Evolutionary conservation across 1,140 invertebrate genomes (phyloP), one percentile per base, ranked within the genome.

Genomic region (Thrips palmi): DNA sequence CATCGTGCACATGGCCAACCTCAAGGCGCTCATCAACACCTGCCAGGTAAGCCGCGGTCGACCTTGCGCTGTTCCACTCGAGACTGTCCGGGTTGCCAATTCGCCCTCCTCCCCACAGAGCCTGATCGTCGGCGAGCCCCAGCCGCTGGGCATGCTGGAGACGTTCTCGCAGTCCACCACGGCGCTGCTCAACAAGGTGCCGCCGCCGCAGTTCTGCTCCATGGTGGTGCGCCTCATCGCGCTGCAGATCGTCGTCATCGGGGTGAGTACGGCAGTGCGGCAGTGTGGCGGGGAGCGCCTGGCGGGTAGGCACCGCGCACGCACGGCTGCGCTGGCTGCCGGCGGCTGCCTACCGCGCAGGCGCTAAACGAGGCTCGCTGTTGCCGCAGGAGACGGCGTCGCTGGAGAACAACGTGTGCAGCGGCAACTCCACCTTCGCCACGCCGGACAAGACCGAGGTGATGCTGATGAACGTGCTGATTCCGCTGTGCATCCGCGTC

Each of bases 1-100:
- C 52, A 88, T 98, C 31, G 87, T 93, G 44, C 89, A 97, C 55
- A 80, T 93, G 64, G 87, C 91, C 49, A 87, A 94, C 55, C 69
- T 97, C 18, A 97, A 97, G 64, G 82, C 86, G 14, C 58, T 88
- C 3, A 64, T 87, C 11, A 73, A 68, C 44, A 86, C 83, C 1
- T 82, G 83, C 44, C 83, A 87, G 63, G 74, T 77, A 12, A 27
- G 24, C 7, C 24, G 24, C 24, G 7, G 12, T 7, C 24, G 12
- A 27, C 12, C 12, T 27, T 27, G 24, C 7, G 7, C 24, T 27
- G 7, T 27, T 12, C 7, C 7, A 12, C 7, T 7, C 7, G 7
- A 12, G 12, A 27, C 24, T 12, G 24, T 12, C 12, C 24, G 12
- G 7, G 24, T 7, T 27, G 7, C 24, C 6, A n/a, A n/a, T n/a